These are phyloP conservation scores for Cylloceria caligata DNA, from an alignment of 2,888 invertebrate species.

Conservation along the genomic window DNA sequence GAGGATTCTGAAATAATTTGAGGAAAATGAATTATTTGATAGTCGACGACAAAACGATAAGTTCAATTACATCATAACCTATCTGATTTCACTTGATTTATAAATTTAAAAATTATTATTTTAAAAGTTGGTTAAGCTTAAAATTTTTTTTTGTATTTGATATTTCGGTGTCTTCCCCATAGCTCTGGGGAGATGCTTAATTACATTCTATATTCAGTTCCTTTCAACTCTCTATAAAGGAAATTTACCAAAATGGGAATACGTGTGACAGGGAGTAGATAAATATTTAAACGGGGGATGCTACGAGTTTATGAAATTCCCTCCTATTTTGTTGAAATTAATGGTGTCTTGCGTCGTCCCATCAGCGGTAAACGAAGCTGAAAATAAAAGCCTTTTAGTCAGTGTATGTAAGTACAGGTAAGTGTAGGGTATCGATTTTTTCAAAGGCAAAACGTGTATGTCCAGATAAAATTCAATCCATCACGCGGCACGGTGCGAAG, in stretches of 20 bases:
- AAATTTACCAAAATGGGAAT: background rate
- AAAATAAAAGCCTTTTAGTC: slow-evolving; percentile 28
- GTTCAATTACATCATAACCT: too few species aligned
- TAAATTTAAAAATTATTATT: too few species aligned
- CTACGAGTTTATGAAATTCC: background rate
- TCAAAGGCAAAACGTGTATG: slow-evolving; percentile 36
- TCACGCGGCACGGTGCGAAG: slow-evolving; percentile 43
- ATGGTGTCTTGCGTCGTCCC: background rate
- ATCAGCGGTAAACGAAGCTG: background rate
- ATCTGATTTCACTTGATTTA: too few species aligned
- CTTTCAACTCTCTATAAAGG: background rate
- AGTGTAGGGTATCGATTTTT: slow-evolving; percentile 61
- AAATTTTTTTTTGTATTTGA: background rate
- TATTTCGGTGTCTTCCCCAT: background rate
- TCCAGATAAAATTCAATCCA: slow-evolving; percentile 60
- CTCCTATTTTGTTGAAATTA: background rate
- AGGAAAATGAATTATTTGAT: too few species aligned
- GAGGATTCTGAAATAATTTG: too few species aligned
- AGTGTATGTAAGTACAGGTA: slow-evolving; percentile 33
- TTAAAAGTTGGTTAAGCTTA: too few species aligned
- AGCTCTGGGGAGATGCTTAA: background rate
- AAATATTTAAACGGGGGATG: slow-evolving; percentile 32
- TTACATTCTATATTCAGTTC: background rate
- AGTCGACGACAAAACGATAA: too few species aligned
- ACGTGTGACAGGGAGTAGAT: background rate